Conservation (phyloP, 2,797 vertebrate species). For the Melanotaenia pygmaea region DNA sequence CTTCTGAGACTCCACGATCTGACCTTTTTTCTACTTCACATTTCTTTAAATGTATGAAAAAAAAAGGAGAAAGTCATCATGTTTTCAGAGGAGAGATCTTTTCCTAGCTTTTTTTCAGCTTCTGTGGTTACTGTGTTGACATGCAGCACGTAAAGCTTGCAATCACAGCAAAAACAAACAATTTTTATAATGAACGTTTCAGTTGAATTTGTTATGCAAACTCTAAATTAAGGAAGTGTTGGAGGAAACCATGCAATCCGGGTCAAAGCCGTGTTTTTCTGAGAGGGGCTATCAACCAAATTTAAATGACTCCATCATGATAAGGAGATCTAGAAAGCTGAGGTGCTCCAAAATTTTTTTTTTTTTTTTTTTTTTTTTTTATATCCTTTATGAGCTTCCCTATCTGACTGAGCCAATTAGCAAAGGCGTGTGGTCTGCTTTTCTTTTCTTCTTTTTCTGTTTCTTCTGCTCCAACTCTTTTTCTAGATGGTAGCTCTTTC, state of each 20-base stretch:
- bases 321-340: slow-evolving; percentile 70
- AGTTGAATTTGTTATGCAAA: slow-evolving; percentile 45
- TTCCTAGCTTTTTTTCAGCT: slow-evolving; percentile 16
- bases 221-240: slow-evolving; percentile 62
- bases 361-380: slow-evolving; percentile 61
- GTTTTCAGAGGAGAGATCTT: slow-evolving; percentile 16
- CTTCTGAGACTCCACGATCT: neutral
- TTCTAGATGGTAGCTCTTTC: slow-evolving; percentile 66
- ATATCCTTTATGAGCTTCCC: slow-evolving; percentile 70
- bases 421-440: slow-evolving; percentile 78
- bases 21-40: slow-evolving; percentile 14
- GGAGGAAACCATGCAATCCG: slow-evolving; percentile 51
- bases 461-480: slow-evolving; percentile 52
- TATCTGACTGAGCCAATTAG: slow-evolving; percentile 81
- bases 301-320: slow-evolving; percentile 71
- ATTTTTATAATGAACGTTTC: slow-evolving; percentile 62
- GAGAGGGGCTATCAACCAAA: slow-evolving; percentile 47
- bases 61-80: slow-evolving; percentile 38
- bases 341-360: slow-evolving; percentile 76
- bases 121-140: slow-evolving; percentile 47
- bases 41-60: slow-evolving; percentile 27
- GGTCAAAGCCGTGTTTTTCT: slow-evolving; percentile 56
- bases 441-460: slow-evolving; percentile 67
- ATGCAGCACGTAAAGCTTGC: slow-evolving; percentile 29
- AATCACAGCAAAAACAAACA: slow-evolving; percentile 59